Evolutionary conservation across 1,140 invertebrate genomes (phyloP), one percentile per base, ranked within the genome.

Genomic region (Aphaenogaster floridana): DNA sequence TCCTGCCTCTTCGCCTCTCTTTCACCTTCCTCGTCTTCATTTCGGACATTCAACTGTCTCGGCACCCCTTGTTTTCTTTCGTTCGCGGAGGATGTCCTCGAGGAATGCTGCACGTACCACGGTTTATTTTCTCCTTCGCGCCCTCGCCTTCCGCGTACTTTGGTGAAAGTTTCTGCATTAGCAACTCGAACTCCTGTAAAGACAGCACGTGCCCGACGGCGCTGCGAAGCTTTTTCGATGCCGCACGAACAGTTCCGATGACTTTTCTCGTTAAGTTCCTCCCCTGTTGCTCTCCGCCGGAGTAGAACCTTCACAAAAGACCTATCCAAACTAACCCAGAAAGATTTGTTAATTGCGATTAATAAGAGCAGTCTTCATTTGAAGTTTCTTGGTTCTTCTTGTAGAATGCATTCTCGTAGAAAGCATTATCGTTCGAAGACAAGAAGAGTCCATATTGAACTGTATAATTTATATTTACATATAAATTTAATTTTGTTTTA

Each of bases 101-200:
- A 78, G 76, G 68, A 88, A 80, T 74, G 76, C 50, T 28, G 83
- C 63, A 59, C 54, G 68, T 79, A 79, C 45, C 34, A 66, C 42
- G 72, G 59, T 86, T 80, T 80, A 86, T 80, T 86, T 86, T 79
- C 76, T 86, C 52, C 63, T 68, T 81, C 36, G 48, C 48, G 48
- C 15, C 64, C 63, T 59, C 54, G 28, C 45, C 42, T 78, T 42
- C 39, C 84, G 71, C 28, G 66, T 45, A 66, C 84, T 88, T 52
- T 42, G 69, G 63, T 45, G 63, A 63, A 89, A 89, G 85, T 89
- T 89, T 77, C 42, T 61, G 86, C 86, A 89, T 89, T 89, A 87
- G 77, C 69, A 83, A 89, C 84, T 88, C 50, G 57, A 74, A 80
- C 61, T 89, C 48, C 21, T 34, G 66, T 61, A 63, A 88, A 69